Percentiles rank a stretch among this genome's conserved stretches.
These are phyloP conservation scores for Tenthredo distinguenda DNA, from an alignment of 2,888 invertebrate species.

Conservation along the genomic window DNA sequence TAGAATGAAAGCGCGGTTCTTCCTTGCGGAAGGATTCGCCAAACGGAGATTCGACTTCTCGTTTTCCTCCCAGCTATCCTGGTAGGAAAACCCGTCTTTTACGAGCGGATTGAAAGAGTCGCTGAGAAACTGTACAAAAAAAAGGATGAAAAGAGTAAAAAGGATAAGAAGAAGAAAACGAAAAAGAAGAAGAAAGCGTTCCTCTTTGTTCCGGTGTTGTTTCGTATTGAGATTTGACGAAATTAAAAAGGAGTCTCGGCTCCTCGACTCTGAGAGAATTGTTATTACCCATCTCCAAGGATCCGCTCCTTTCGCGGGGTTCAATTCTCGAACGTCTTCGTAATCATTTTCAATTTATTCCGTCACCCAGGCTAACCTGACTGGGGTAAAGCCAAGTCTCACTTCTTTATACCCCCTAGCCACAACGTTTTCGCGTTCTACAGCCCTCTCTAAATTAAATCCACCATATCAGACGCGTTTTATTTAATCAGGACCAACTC, in stretches of 20 bases:
- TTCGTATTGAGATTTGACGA: constrained; percentile 35
- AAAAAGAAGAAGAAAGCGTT: background rate
- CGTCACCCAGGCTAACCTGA: constrained; percentile 62
- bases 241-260: constrained; percentile 16
- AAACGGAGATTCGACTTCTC: constrained; percentile 19
- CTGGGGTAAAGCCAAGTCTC: background rate
- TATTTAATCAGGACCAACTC: constrained; percentile 72
- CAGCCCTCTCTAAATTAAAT: constrained; percentile 73
- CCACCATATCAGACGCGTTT: constrained; percentile 76
- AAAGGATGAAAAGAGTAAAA: background rate
- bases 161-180: background rate
- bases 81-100: background rate
- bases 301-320: constrained; percentile 57
- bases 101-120: constrained; percentile 13
- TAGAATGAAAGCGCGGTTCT: constrained; percentile 1
- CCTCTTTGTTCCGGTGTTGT: constrained; percentile 8
- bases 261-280: background rate
- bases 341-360: constrained; percentile 75
- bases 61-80: background rate
- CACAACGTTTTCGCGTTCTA: background rate
- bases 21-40: constrained; percentile 20
- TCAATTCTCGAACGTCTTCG: constrained; percentile 66
- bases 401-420: background rate
- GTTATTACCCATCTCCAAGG: constrained; percentile 45
- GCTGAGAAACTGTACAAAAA: background rate